Evolutionary conservation across 1,140 invertebrate genomes (phyloP).

Genomic region (Phenacoccus solenopsis): DNA sequence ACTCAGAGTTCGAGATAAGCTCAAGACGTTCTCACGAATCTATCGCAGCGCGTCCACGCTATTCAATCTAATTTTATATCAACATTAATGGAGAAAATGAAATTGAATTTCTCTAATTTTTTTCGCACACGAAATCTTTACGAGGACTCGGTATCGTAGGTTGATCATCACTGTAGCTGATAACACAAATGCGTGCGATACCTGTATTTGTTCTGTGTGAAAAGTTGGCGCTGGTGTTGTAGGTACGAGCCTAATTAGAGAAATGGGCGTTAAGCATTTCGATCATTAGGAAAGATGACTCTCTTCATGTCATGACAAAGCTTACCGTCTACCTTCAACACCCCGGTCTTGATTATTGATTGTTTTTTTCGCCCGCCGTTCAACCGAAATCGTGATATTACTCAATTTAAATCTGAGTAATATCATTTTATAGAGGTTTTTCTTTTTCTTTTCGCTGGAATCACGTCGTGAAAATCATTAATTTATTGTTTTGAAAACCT

Average conservation of each 20-base stretch:
- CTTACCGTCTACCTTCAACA: background rate
- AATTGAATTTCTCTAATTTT: background rate
- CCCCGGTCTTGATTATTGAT: constrained; percentile 5
- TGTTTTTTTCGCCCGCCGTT: background rate
- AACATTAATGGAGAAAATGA: background rate
- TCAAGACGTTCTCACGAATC: too few species aligned
- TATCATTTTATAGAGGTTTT: background rate
- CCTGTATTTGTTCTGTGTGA: constrained; percentile 11
- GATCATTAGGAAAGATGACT: constrained; percentile 11
- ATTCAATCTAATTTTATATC: background rate
- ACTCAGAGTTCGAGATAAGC: too few species aligned
- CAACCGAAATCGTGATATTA: background rate
- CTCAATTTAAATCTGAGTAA: background rate
- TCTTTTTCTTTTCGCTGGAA: background rate
- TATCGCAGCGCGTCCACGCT: background rate
- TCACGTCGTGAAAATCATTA: background rate
- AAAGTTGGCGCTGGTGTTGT: background rate
- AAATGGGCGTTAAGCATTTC: constrained; percentile 13
- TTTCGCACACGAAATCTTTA: background rate
- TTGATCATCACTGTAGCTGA: constrained; percentile 5
- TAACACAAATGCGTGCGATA: constrained; percentile 9
- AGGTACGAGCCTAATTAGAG: constrained; percentile 13
- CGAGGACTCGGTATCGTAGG: background rate
- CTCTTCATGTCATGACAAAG: constrained; percentile 6
- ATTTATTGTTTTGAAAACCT: too few species aligned